These are phyloP conservation scores for Plutella xylostella DNA, from an alignment of 2,888 invertebrate species.

Conservation along the genomic window DNA sequence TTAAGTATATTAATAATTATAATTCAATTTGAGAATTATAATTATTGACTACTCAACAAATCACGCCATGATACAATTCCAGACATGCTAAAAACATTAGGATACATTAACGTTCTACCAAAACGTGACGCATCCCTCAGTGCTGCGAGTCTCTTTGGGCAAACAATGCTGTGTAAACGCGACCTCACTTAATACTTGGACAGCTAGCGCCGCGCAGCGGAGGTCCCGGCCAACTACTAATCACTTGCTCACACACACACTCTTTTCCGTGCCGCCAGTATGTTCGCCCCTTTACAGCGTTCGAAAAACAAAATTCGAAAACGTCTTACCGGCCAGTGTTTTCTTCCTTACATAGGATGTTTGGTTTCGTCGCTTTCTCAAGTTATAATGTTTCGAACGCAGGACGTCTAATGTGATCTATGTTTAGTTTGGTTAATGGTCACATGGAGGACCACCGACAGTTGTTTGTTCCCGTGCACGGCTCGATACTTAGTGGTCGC, in stretches of 20 bases:
- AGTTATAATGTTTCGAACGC: slow-evolving; percentile 21
- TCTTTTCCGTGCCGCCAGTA: slow-evolving; percentile 45
- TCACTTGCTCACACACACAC: slow-evolving; percentile 45
- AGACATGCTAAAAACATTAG: too few species aligned
- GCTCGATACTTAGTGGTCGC: slow-evolving; percentile 8
- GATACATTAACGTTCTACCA: too few species aligned
- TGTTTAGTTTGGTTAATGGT: slow-evolving; percentile 43
- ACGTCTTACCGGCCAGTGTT: slow-evolving; percentile 21
- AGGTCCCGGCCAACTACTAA: slow-evolving; percentile 35
- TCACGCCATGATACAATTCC: too few species aligned
- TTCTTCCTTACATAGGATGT: slow-evolving; percentile 23
- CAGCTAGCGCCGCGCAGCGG: slow-evolving; percentile 10
- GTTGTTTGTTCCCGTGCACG: slow-evolving; percentile 37
- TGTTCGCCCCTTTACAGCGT: slow-evolving; percentile 45
- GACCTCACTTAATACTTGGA: slow-evolving; percentile 11
- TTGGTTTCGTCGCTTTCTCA: slow-evolving; percentile 8
- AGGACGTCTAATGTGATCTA: slow-evolving; percentile 33
- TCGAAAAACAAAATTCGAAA: slow-evolving; percentile 20
- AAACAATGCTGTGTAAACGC: slow-evolving; percentile 2
- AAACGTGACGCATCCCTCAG: neutral
- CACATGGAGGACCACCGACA: slow-evolving; percentile 48
- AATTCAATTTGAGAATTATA: too few species aligned
- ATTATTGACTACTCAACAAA: too few species aligned
- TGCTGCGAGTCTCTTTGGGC: neutral
- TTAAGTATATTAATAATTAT: too few species aligned